Evolutionary conservation across 2,888 invertebrate genomes (phyloP).

Genomic region (Drosophila neotestacea): DNA sequence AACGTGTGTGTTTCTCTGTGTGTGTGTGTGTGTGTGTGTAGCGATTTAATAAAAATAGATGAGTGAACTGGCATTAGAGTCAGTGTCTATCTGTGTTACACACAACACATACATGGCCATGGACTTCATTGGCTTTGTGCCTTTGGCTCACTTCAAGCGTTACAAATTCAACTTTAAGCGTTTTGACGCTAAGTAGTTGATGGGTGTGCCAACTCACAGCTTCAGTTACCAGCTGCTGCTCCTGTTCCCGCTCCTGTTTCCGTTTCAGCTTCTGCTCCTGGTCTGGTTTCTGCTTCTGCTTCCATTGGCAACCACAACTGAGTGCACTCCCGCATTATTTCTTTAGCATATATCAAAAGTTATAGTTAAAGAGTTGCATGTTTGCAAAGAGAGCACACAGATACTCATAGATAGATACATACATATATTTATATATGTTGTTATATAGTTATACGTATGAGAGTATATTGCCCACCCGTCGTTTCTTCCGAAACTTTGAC

Average conservation of each 20-base stretch:
- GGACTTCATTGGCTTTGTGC: slow-evolving; percentile 74
- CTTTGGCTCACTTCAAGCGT: slow-evolving; percentile 73
- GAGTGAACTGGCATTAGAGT: slow-evolving; percentile 67
- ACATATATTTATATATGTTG: slow-evolving; percentile 11
- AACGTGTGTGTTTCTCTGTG: slow-evolving; percentile 9
- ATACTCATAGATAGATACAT: slow-evolving; percentile 5
- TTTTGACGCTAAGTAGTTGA: slow-evolving; percentile 80
- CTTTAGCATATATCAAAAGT: slow-evolving; percentile 78
- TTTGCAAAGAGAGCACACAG: slow-evolving; percentile 40
- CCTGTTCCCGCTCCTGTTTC: background rate
- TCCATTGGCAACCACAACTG: slow-evolving; percentile 63
- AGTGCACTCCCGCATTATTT: slow-evolving; percentile 74
- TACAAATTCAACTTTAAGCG: slow-evolving; percentile 80
- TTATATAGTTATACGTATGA: slow-evolving; percentile 5
- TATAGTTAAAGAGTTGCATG: slow-evolving; percentile 78
- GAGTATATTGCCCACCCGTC: slow-evolving; percentile 28
- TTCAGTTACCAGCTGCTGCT: slow-evolving; percentile 9
- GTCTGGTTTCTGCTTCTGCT: background rate
- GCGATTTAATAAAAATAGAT: slow-evolving; percentile 77
- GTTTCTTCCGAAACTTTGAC: slow-evolving; percentile 70
- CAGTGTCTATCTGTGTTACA: slow-evolving; percentile 19
- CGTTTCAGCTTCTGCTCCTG: slow-evolving; percentile 13
- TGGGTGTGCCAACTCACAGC: slow-evolving; percentile 43
- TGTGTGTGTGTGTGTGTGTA: slow-evolving; percentile 39
- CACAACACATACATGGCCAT: slow-evolving; percentile 6